These are phyloP conservation scores for Pristionchus mayeri DNA, from an alignment of 2,888 invertebrate genomes.

Conservation along the genomic window DNA sequence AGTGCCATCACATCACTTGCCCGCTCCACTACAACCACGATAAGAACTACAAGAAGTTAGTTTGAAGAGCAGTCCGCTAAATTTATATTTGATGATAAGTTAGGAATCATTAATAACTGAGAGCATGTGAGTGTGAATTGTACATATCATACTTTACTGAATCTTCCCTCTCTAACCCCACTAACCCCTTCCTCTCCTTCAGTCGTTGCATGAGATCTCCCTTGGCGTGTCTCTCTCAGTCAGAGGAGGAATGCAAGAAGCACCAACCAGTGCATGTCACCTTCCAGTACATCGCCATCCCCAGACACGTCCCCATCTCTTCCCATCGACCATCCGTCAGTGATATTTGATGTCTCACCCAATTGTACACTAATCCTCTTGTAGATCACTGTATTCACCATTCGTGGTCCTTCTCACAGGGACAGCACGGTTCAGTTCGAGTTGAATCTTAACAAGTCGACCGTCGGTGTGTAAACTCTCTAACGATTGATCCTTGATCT, in stretches of 20 bases:
- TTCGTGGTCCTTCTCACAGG: constrained; percentile 75
- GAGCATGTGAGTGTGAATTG: too few relatives aligned
- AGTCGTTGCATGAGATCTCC: constrained; percentile 87
- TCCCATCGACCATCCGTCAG: constrained; percentile 85
- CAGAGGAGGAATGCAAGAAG: constrained; percentile 85
- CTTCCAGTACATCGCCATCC: constrained; percentile 93
- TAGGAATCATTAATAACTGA: background rate
- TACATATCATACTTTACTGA: too few relatives aligned
- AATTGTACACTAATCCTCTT: constrained; percentile 66
- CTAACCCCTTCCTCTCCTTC: constrained; percentile 51
- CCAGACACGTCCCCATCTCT: constrained; percentile 82
- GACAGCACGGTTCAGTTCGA: constrained; percentile 77
- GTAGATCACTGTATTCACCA: constrained; percentile 84
- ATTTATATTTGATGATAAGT: too few relatives aligned
- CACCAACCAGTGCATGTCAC: constrained; percentile 88
- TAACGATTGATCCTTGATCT: constrained; percentile 4
- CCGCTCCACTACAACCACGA: constrained; percentile 89
- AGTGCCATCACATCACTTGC: constrained; percentile 89
- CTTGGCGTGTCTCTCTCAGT: constrained; percentile 83
- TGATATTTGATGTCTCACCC: background rate
- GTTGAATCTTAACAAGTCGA: constrained; percentile 76
- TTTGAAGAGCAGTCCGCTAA: too few relatives aligned
- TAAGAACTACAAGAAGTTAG: constrained; percentile 86
- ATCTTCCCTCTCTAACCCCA: background rate
- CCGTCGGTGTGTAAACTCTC: constrained; percentile 58